A percentile compares a stretch with the other conserved stretches of the same genome.
Evolutionary conservation across 2,113 vertebrate species (phyloP).

Genomic region (Noturus placidus): DNA sequence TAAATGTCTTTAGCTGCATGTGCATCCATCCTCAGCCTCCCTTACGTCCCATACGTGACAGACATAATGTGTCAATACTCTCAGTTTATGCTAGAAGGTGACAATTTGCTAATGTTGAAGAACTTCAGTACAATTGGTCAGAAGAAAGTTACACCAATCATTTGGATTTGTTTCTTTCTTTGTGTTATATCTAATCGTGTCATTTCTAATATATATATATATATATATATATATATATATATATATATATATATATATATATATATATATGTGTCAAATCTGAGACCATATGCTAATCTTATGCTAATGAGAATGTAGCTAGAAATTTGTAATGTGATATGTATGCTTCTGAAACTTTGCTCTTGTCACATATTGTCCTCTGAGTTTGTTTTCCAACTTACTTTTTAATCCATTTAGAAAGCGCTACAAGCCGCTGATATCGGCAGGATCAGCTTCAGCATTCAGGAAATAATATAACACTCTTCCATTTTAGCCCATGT

Average conservation of each 20-base stretch:
- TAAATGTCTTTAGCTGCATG: too few species aligned
- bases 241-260: too few species aligned
- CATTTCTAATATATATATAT: too few species aligned
- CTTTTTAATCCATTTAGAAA: neutral
- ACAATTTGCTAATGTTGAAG: neutral
- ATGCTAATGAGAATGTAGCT: neutral
- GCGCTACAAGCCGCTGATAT: neutral
- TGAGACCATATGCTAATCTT: neutral
- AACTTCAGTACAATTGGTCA: too few species aligned
- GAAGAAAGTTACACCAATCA: neutral
- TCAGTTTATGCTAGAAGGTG: neutral
- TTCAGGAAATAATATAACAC: conserved; percentile 1
- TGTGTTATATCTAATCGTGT: neutral
- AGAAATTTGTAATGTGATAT: neutral
- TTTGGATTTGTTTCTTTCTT: neutral
- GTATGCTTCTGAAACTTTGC: neutral
- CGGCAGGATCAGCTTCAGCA: neutral
- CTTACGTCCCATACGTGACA: too few species aligned
- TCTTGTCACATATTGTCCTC: neutral
- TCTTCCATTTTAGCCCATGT: neutral
- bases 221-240: too few species aligned
- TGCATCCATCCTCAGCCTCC: too few species aligned
- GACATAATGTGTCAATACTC: neutral
- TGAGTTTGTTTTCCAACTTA: neutral
- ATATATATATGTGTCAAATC: too few species aligned